Evolutionary conservation across 2,797 vertebrate species (phyloP).

Genomic region (Poecilia picta): DNA sequence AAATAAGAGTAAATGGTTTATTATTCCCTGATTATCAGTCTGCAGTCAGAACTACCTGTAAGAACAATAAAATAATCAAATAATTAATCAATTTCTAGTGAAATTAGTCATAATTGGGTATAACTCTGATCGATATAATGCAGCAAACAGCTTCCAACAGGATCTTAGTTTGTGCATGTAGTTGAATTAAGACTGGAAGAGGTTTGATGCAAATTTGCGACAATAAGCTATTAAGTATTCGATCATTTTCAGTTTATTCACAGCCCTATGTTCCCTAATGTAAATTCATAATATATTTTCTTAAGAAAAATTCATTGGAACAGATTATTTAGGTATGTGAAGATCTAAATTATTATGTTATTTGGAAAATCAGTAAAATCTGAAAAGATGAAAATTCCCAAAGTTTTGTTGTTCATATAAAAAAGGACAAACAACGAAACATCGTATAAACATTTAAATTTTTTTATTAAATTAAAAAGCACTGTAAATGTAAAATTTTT

Average conservation of each 20-base stretch:
- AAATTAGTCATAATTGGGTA: background rate
- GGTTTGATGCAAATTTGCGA: no score
- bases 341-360: no score
- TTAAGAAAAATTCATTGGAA: no score
- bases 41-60: background rate
- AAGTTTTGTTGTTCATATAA: background rate
- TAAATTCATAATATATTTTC: no score
- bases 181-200: no score
- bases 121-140: background rate
- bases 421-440: background rate
- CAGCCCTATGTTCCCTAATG: no score
- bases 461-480: background rate
- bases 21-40: background rate
- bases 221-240: no score
- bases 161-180: background rate
- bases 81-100: background rate
- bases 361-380: no score
- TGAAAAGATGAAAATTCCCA: background rate
- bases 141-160: background rate
- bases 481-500: background rate
- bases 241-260: no score
- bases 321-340: no score
- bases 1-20: background rate
- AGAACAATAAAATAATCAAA: background rate
- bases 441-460: background rate